Conservation (phyloP, 2,113 vertebrate genomes). For the Alaudala cheleensis region DNA sequence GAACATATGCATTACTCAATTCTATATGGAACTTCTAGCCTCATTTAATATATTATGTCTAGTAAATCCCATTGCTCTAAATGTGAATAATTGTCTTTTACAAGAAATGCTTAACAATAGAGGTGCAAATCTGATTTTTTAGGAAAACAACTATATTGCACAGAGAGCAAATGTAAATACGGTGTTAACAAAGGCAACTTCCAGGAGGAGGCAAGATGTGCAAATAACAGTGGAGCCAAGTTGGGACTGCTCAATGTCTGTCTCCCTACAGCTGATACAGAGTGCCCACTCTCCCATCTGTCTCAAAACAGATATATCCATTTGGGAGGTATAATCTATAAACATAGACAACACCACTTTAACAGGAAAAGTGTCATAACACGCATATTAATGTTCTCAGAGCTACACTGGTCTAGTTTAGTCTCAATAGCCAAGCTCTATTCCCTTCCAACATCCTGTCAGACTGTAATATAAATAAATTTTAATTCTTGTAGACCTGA, state of each 20-base stretch:
- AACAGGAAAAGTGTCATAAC: background rate
- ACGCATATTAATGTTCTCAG: conserved; percentile 26
- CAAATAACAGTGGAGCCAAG: conserved; percentile 23
- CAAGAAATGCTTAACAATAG: background rate
- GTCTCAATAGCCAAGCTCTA: background rate
- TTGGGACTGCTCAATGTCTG: background rate
- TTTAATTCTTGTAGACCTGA: background rate
- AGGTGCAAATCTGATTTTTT: background rate
- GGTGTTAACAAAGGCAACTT: background rate
- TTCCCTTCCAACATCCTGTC: background rate
- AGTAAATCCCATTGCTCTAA: background rate
- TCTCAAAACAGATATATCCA: conserved; percentile 11
- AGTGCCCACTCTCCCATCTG: conserved; percentile 61
- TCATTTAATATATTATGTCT: background rate
- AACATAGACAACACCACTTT: background rate
- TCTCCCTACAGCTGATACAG: conserved; percentile 40
- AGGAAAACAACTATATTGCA: background rate
- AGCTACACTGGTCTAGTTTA: background rate
- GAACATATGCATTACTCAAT: background rate
- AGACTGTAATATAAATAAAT: background rate
- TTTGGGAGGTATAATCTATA: background rate
- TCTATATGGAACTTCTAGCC: background rate
- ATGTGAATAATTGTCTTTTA: background rate
- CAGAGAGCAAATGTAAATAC: background rate
- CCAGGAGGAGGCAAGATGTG: background rate